Conservation (phyloP, 2,888 invertebrate species). For the Clitarchus hookeri region DNA sequence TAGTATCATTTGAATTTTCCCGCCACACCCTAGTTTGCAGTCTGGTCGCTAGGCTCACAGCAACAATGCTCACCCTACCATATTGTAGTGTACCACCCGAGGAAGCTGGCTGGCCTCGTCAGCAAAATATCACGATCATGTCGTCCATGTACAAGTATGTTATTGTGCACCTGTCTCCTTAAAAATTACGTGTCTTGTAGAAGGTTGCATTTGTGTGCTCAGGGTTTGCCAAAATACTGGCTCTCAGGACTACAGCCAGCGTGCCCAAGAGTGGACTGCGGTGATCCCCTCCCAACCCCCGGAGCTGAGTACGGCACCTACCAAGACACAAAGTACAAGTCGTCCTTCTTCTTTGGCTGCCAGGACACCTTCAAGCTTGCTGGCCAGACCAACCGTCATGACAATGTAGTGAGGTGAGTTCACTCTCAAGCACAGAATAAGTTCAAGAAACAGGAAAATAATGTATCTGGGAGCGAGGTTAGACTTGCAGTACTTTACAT, state of each 20-base stretch:
- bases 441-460: no score
- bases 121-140: no score
- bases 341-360: constrained; percentile 94
- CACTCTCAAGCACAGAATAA: no score
- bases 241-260: constrained; percentile 83
- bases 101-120: no score
- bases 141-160: no score
- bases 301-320: constrained; percentile 93
- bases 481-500: no score
- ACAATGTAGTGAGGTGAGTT: constrained; percentile 75
- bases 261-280: constrained; percentile 89
- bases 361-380: constrained; percentile 94
- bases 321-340: constrained; percentile 86
- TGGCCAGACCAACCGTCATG: constrained; percentile 88
- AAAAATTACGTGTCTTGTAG: constrained; percentile 38
- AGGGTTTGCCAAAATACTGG: constrained; percentile 90
- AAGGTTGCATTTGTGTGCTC: constrained; percentile 4
- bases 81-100: no score
- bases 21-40: no score
- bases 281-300: constrained; percentile 86
- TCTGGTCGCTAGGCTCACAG: no score
- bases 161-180: neutral
- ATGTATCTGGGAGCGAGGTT: no score
- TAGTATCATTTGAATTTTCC: no score
- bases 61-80: no score